A percentile compares a stretch with the other conserved stretches of the same genome.
phyloP scores from a whole-genome alignment of 37 sponge, comb jelly and placozoan species.

The Mnemiopsis leidyi region DNA sequence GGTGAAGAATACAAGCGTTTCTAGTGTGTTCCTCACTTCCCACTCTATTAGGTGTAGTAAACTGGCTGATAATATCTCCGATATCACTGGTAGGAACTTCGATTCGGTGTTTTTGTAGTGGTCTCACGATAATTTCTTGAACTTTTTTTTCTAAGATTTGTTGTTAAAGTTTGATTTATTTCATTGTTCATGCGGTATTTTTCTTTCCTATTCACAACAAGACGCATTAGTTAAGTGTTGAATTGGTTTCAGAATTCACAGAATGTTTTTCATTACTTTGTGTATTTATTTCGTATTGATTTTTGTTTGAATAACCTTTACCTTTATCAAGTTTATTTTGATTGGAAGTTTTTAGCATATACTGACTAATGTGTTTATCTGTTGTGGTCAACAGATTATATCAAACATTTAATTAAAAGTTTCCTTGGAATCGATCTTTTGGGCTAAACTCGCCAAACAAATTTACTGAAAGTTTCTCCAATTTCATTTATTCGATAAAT shows the following conservation, averaged over 20 bases:
- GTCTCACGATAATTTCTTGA: too few relatives aligned
- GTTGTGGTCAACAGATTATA: too few relatives aligned
- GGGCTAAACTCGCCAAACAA: too few relatives aligned
- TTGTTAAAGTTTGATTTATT: not conserved
- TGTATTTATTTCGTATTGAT: not conserved
- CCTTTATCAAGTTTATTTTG: too few relatives aligned
- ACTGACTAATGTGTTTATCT: too few relatives aligned
- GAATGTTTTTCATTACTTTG: not conserved
- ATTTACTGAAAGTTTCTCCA: too few relatives aligned
- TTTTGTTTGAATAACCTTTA: not conserved
- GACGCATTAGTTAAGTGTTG: too few relatives aligned
- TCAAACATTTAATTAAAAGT: too few relatives aligned
- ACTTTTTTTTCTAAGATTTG: not conserved
- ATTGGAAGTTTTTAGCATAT: too few relatives aligned
- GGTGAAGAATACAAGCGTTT: not conserved
- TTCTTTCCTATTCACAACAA: not conserved
- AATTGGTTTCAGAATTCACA: too few relatives aligned
- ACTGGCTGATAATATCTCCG: conserved; percentile 24
- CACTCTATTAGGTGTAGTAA: conserved; percentile 11
- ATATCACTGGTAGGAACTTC: conserved; percentile 47
- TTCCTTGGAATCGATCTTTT: too few relatives aligned
- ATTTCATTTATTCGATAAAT: too few relatives aligned
- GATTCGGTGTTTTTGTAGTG: conserved; percentile 43
- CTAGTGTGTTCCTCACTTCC: conserved; percentile 47
- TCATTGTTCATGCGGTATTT: not conserved